Evolutionary conservation across 1,140 invertebrate genomes (phyloP), one percentile per base, ranked within the genome.

Genomic region (Trigoniulus corallinus): DNA sequence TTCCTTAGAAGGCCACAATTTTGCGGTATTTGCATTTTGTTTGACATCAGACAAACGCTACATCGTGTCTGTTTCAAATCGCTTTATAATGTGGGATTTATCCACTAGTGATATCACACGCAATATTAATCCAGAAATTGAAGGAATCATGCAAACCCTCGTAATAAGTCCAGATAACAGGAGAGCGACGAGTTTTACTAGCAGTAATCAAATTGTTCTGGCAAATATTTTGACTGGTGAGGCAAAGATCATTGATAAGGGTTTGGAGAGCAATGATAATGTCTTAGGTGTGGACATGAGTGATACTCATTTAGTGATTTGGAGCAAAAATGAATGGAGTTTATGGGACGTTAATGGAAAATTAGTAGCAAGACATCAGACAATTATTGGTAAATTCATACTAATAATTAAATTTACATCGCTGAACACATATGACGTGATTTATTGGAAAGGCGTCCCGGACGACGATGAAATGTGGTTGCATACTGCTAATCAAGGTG

Each of bases 1-100:
- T 62, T 97, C 92, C 0, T 65, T 98, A 37, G 94, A 98, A 72
- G 92, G 91, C 1, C 93, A 98, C 71, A 88, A 92, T 60, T 98
- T 97, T 67, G 93, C 93, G 0, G 89, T 96, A 0, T 97, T 96
- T 67, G 91, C 85, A 12, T 91, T 97, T 58, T 82, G 80, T 42
- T 66, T 96, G 10, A 95, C 89, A 0, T 82, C 85, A 0, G 91
- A 97, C 70, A 84, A 81, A 51, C 81, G 89, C 43, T 92, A 94
- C 66, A 81, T 98, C 41, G 84, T 97, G 0, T 94, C 92, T 3
- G 89, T 95, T 59, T 97, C 93, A 1, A 98, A 96, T 61, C 80
- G 86, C 61, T 91, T 98, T 57, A 91, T 98, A 52, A 95, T 94
- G 15, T 98, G 92, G 83, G 93, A 98, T 69, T 68, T 97, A 13